Conservation (phyloP, 2,113 vertebrate genomes). For the Heterocephalus glaber region DNA sequence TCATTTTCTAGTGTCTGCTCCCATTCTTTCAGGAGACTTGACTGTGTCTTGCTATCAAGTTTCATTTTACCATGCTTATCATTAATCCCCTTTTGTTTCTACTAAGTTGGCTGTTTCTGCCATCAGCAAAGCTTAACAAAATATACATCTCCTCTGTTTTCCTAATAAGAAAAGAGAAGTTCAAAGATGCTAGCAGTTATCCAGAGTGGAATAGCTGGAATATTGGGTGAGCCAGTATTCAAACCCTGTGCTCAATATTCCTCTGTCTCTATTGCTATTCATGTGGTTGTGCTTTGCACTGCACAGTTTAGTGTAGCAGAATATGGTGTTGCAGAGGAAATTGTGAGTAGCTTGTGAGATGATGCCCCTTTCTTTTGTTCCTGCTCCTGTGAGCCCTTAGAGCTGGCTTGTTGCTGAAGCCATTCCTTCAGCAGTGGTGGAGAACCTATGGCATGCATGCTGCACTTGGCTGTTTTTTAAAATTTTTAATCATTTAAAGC, state of each 20-base stretch:
- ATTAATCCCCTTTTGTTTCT: not conserved
- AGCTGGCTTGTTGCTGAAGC: not conserved
- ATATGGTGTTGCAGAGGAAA: not conserved
- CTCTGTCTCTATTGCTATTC: not conserved
- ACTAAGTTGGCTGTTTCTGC: not conserved
- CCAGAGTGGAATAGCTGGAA: not conserved
- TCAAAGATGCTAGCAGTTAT: not conserved
- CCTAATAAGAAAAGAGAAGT: conserved; percentile 6
- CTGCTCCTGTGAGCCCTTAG: not conserved
- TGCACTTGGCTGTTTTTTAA: not conserved
- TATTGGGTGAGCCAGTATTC: not conserved
- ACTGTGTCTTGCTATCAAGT: not conserved
- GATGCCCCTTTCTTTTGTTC: not conserved
- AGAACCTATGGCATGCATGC: not conserved
- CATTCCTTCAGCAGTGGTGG: not conserved
- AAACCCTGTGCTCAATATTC: fast-evolving
- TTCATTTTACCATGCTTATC: not conserved
- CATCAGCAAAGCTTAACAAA: not conserved
- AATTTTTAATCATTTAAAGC: not conserved
- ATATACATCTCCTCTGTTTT: not conserved
- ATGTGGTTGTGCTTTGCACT: fast-evolving
- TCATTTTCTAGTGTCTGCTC: not conserved
- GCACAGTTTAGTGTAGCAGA: not conserved
- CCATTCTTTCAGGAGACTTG: not conserved
- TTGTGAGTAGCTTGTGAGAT: fast-evolving